phyloP scores from a whole-genome alignment of 2,113 vertebrate genomes.

The Pithys albifrons region DNA sequence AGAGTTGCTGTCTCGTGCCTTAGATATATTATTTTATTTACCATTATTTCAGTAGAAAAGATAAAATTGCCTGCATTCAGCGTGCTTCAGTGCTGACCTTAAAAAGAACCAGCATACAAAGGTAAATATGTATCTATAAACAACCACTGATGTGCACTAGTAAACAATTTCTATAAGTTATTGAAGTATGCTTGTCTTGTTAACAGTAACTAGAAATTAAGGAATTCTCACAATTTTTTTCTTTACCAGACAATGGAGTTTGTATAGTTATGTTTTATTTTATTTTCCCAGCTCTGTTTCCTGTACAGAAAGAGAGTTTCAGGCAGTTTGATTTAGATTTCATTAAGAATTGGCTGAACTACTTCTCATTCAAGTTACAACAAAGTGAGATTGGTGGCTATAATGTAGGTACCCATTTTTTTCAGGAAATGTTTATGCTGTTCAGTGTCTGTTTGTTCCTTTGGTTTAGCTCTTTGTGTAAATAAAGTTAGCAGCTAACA shows the following conservation, averaged over 20 bases:
- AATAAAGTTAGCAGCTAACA: background rate
- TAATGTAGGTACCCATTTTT: background rate
- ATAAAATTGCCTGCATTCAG: background rate
- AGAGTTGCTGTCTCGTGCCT: background rate
- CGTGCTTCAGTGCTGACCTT: fast-evolving
- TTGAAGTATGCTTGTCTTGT: background rate
- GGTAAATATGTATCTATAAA: background rate
- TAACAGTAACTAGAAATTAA: background rate
- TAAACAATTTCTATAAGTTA: background rate
- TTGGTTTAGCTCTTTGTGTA: background rate
- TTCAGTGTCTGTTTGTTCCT: background rate
- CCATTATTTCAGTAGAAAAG: background rate
- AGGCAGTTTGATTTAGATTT: background rate
- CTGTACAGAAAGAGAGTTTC: background rate
- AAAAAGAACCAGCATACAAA: background rate
- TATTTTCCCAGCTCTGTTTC: background rate
- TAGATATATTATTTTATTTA: background rate
- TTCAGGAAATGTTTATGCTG: background rate
- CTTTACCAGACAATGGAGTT: background rate
- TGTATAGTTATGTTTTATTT: background rate
- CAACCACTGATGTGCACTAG: background rate
- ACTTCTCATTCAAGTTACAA: background rate
- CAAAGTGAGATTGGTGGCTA: background rate
- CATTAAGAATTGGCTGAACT: background rate
- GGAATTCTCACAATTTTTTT: background rate